phyloP scores from a whole-genome alignment of 1,140 invertebrate genomes.

The Mamestra configurata region DNA sequence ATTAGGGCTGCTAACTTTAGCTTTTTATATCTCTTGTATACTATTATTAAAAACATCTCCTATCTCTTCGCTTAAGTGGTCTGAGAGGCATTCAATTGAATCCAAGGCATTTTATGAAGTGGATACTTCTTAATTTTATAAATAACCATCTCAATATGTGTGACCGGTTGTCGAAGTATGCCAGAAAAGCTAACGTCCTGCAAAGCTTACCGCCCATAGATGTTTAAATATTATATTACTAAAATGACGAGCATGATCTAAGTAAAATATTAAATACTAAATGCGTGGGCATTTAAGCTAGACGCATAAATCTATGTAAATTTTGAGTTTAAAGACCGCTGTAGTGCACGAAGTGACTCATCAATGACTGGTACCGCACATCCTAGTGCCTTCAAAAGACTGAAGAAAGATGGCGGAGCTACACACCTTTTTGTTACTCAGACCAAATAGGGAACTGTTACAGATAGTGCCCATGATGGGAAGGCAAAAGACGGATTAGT shows the following conservation, averaged over 20 bases:
- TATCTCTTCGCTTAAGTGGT: conserved; percentile 3
- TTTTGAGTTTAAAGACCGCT: conserved; percentile 43
- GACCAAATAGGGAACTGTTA: conserved; percentile 9
- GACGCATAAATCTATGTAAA: conserved; percentile 42
- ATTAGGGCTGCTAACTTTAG: conserved; percentile 32
- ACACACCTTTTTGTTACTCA: conserved; percentile 8
- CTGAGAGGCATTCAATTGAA: neutral
- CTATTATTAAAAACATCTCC: neutral
- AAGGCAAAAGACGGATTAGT: neutral
- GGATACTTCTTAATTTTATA: neutral
- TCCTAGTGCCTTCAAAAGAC: conserved; percentile 8
- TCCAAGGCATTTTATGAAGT: neutral
- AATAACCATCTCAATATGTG: neutral
- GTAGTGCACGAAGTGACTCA: conserved; percentile 34
- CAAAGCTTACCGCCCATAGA: neutral
- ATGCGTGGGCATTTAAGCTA: conserved; percentile 41
- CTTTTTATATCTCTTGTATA: conserved; percentile 6
- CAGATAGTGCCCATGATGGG: neutral
- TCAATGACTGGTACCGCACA: conserved; percentile 32
- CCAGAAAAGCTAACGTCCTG: conserved; percentile 24
- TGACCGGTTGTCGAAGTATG: neutral
- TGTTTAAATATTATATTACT: conserved; percentile 23
- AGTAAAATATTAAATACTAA: conserved; percentile 31
- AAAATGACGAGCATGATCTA: conserved; percentile 9
- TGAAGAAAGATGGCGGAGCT: neutral